These are phyloP conservation scores for Nixonia krombeini DNA, from an alignment of 1,140 invertebrate species.

Conservation along the genomic window DNA sequence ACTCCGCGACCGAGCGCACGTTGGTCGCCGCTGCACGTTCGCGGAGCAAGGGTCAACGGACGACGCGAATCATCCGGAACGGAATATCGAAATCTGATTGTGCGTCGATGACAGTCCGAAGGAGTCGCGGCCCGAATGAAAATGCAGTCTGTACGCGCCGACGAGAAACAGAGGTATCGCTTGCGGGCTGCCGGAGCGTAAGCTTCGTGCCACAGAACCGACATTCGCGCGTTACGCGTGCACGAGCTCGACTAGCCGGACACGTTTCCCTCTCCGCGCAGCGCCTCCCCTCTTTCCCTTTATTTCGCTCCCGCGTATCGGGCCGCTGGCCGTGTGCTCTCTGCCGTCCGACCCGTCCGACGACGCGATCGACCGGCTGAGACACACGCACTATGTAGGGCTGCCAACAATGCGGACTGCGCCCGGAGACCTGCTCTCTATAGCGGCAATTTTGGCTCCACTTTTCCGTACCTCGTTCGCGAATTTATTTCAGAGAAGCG, in stretches of 20 bases:
- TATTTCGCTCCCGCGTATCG: slow-evolving; percentile 8
- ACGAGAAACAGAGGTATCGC: background rate
- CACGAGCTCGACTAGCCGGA: slow-evolving; percentile 13
- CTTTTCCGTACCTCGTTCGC: no score
- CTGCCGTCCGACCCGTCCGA: background rate
- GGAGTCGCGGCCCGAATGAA: background rate
- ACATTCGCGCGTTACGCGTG: slow-evolving; percentile 18
- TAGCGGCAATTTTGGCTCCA: no score
- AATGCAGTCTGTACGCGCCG: background rate
- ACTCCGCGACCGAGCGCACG: background rate
- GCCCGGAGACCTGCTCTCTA: no score
- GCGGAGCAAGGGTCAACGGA: background rate
- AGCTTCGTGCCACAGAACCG: slow-evolving; percentile 2
- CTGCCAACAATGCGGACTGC: background rate
- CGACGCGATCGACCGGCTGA: background rate
- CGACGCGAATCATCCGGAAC: background rate
- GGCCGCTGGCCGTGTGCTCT: background rate
- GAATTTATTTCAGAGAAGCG: no score
- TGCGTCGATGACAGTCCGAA: no score
- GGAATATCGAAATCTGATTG: no score
- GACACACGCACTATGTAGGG: background rate
- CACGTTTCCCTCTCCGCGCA: slow-evolving; percentile 8
- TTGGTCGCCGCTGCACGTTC: background rate
- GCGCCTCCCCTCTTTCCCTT: background rate
- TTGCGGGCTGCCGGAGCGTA: no score